Conservation (phyloP, 2,113 vertebrate genomes). For the Corythornis vintsioides region DNA sequence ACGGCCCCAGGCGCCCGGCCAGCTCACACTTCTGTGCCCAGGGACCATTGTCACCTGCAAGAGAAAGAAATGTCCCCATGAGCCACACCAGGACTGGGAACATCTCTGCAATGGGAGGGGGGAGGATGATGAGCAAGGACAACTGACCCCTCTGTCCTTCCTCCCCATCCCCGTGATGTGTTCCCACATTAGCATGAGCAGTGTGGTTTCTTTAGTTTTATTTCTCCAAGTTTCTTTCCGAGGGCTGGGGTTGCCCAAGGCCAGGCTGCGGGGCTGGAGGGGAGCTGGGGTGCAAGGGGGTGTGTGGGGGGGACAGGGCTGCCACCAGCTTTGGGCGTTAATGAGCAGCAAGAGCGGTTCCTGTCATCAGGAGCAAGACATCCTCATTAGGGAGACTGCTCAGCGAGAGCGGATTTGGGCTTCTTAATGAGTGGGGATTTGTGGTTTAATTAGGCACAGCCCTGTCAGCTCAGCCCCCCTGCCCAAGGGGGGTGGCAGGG, state of each 20-base stretch:
- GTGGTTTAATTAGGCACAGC: conserved; percentile 33
- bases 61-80: neutral
- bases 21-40: conserved; percentile 96
- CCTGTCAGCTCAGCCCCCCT: neutral
- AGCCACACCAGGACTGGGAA: neutral
- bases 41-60: conserved; percentile 93
- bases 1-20: conserved; percentile 87
- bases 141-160: neutral
- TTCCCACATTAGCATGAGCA: neutral
- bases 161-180: neutral
- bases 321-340: conserved; percentile 19
- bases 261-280: neutral
- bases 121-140: neutral
- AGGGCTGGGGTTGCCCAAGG: neutral
- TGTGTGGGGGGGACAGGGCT: neutral
- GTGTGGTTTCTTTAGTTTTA: neutral
- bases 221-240: neutral
- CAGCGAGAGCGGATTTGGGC: conserved; percentile 42
- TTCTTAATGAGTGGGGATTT: conserved; percentile 53
- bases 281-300: neutral
- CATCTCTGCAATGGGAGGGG: accelerated
- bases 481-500: accelerated
- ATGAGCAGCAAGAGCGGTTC: neutral
- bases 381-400: conserved; percentile 64
- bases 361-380: neutral